Evolutionary conservation across 2,797 vertebrate genomes (phyloP).

Genomic region (Sebastes baramenuke): DNA sequence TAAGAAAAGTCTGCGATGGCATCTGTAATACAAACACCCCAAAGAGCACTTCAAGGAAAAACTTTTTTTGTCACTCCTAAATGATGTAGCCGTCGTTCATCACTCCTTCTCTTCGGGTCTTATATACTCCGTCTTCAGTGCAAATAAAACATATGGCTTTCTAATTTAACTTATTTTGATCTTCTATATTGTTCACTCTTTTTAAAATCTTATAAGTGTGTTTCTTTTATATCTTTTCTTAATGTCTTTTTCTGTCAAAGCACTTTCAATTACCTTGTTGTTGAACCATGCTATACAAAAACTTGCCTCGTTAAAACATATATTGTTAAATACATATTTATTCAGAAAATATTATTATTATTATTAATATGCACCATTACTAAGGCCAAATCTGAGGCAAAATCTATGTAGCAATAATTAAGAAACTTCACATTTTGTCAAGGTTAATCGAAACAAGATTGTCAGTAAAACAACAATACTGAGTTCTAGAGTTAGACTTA

Average conservation of each 20-base stretch:
- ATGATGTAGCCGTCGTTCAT: neutral
- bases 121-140: neutral
- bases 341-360: neutral
- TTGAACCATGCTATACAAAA: neutral
- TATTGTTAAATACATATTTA: neutral
- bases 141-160: neutral
- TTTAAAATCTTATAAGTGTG: neutral
- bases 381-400: neutral
- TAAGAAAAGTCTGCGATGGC: constrained; percentile 45
- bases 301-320: neutral
- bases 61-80: neutral
- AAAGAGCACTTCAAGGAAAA: neutral
- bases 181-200: neutral
- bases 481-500: too few species aligned
- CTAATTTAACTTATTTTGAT: neutral
- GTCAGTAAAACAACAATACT: too few species aligned
- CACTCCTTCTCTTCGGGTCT: neutral
- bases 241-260: neutral
- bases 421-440: too few species aligned
- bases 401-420: neutral
- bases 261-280: neutral
- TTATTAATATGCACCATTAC: neutral
- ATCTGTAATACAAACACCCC: constrained; percentile 42
- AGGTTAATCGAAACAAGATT: too few species aligned
- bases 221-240: neutral